Evolutionary conservation across 2,888 invertebrate species (phyloP).

Genomic region (Tethea ocularis): DNA sequence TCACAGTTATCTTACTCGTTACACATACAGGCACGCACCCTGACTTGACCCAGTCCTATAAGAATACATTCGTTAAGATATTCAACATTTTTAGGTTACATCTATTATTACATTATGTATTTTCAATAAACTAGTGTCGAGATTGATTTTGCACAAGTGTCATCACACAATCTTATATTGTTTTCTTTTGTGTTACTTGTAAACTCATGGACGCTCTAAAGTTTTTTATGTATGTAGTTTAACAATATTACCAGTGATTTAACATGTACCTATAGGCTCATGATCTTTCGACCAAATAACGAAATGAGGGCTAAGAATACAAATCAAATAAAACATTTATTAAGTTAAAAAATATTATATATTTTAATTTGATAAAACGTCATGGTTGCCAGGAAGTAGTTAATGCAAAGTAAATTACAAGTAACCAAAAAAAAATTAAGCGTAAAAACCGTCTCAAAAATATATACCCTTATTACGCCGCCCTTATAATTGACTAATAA

Average conservation of each 20-base stretch:
- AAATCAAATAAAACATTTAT: no score
- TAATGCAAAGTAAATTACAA: no score
- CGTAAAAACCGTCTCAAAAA: no score
- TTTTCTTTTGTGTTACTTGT: not conserved
- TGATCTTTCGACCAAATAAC: not conserved
- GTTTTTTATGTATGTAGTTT: not conserved
- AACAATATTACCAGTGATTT: not conserved
- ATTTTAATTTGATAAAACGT: no score
- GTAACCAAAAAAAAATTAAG: no score
- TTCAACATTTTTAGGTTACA: not conserved
- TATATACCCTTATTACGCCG: no score
- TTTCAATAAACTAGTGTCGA: not conserved
- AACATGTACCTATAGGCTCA: not conserved
- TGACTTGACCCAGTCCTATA: not conserved
- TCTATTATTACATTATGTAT: not conserved
- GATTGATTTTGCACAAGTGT: not conserved
- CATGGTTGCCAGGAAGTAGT: no score
- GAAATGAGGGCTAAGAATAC: not conserved
- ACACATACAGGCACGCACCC: not conserved
- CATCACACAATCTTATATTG: not conserved
- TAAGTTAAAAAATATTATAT: no score
- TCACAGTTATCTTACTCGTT: not conserved
- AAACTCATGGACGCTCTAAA: no score
- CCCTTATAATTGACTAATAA: no score
- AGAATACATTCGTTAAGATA: not conserved